These are phyloP conservation scores for Neria commutata DNA, from an alignment of 2,888 invertebrate genomes.

Conservation along the genomic window DNA sequence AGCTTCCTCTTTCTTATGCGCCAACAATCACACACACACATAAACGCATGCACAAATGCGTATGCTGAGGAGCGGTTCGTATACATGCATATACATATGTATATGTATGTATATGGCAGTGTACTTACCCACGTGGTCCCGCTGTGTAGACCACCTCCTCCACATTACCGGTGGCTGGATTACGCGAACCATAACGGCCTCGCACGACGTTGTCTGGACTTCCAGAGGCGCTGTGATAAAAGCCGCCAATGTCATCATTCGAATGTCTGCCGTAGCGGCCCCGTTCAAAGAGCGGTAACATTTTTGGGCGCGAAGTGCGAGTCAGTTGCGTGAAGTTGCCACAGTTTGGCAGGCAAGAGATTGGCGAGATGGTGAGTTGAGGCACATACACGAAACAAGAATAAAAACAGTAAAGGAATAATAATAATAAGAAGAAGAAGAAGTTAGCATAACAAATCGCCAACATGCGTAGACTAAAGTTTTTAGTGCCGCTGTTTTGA, in stretches of 20 bases:
- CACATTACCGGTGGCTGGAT: conserved; percentile 72
- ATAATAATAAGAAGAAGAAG: background rate
- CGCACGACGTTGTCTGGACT: conserved; percentile 73
- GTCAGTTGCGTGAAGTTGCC: conserved; percentile 36
- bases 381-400: conserved; percentile 18
- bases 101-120: conserved; percentile 3
- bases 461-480: background rate
- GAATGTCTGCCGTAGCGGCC: conserved; percentile 49
- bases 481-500: background rate
- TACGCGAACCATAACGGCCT: conserved; percentile 75
- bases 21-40: background rate
- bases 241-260: conserved; percentile 73
- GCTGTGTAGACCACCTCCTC: conserved; percentile 78
- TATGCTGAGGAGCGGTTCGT: background rate
- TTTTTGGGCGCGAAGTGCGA: too few relatives aligned
- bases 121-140: conserved; percentile 73
- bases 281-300: conserved; percentile 16
- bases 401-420: background rate
- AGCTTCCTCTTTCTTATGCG: background rate
- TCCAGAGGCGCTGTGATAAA: conserved; percentile 71
- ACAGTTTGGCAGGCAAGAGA: conserved; percentile 29
- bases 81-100: too few relatives aligned
- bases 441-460: background rate
- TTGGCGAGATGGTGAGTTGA: conserved; percentile 41
- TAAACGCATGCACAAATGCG: background rate